Evolutionary conservation across 2,797 vertebrate genomes (phyloP).

Genomic region (Sebastiscus albofasciatus): DNA sequence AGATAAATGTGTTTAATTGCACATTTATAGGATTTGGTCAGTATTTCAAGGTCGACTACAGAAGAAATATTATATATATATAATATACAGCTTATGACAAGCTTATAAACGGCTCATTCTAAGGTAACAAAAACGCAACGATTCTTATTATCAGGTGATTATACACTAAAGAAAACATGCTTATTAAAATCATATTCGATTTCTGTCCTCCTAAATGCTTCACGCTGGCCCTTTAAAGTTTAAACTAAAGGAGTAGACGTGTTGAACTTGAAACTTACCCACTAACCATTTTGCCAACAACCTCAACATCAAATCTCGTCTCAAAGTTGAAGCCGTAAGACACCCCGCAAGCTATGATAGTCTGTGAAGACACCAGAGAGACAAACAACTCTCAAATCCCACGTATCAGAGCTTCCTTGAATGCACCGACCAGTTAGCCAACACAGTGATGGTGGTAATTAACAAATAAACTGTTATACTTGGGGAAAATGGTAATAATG

Average conservation of each 20-base stretch:
- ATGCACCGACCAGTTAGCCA: background rate
- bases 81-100: too few relatives aligned
- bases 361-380: conserved; percentile 75
- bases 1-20: conserved; percentile 14
- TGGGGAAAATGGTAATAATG: background rate
- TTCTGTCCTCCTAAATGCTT: too few relatives aligned
- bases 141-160: too few relatives aligned
- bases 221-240: too few relatives aligned
- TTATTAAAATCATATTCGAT: too few relatives aligned
- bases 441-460: background rate
- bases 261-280: conserved; percentile 81
- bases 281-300: conserved; percentile 85
- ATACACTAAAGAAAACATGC: too few relatives aligned
- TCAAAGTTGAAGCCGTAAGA: conserved; percentile 87
- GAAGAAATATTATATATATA: background rate
- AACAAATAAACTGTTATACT: background rate
- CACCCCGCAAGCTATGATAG: conserved; percentile 87
- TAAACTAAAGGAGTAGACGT: too few relatives aligned
- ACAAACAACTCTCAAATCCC: background rate
- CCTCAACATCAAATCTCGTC: conserved; percentile 75
- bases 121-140: too few relatives aligned
- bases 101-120: too few relatives aligned
- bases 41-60: background rate
- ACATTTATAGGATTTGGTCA: background rate
- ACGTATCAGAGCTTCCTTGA: background rate